Conservation (phyloP, 2,113 vertebrate genomes). For the Myiozetetes cayanensis region DNA sequence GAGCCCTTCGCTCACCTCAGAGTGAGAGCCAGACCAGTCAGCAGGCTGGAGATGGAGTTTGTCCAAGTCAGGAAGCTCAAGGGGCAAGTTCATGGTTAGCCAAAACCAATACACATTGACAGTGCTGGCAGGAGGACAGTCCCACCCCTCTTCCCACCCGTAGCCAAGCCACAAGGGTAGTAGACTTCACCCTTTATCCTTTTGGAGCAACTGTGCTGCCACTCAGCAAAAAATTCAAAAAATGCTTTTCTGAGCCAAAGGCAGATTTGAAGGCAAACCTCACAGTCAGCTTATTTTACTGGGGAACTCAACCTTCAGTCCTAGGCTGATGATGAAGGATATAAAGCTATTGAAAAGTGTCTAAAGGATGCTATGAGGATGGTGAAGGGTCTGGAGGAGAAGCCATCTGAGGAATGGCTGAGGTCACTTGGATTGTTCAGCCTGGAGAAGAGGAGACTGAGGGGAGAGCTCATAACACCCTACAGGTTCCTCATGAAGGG, state of each 20-base stretch:
- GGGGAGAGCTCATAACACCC: background rate
- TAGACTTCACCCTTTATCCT: background rate
- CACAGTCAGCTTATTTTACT: background rate
- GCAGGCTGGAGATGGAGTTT: background rate
- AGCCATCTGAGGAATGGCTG: background rate
- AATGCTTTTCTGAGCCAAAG: background rate
- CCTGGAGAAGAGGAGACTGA: background rate
- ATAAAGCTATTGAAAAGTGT: background rate
- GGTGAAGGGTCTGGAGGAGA: background rate
- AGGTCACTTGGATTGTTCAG: background rate
- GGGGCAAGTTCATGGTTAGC: background rate
- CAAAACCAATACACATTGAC: background rate
- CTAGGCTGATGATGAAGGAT: background rate
- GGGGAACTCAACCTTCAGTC: background rate
- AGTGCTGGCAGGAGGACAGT: background rate
- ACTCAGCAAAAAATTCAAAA: background rate
- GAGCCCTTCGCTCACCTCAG: background rate
- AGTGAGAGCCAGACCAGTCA: background rate
- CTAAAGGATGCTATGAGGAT: accelerated
- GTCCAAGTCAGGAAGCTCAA: background rate
- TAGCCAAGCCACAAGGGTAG: background rate
- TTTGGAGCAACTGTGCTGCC: background rate
- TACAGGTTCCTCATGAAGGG: too few relatives aligned
- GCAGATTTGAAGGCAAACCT: background rate
- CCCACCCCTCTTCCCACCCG: background rate